Conservation (phyloP, 2,797 vertebrate species). For the Fistularia commersonii region DNA sequence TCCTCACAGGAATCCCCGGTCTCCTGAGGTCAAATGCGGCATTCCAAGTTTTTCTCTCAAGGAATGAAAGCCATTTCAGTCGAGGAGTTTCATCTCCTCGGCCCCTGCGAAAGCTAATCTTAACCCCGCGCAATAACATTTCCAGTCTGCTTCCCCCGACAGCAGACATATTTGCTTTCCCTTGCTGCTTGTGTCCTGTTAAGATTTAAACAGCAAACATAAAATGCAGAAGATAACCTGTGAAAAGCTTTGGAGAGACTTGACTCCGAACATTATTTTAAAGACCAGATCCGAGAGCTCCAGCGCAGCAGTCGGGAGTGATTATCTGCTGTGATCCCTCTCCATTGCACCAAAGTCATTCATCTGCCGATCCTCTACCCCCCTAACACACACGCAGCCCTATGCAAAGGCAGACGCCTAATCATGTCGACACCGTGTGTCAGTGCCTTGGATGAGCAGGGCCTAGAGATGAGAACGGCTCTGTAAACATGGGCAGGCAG, state of each 20-base stretch:
- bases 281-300: slow-evolving; percentile 75
- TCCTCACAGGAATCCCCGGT: slow-evolving; percentile 36
- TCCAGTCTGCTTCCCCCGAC: slow-evolving; percentile 72
- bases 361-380: slow-evolving; percentile 69
- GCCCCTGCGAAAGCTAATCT: slow-evolving; percentile 69
- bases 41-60: slow-evolving; percentile 45
- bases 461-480: slow-evolving; percentile 69
- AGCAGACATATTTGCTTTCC: slow-evolving; percentile 77
- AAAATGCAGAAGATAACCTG: slow-evolving; percentile 76
- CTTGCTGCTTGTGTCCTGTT: slow-evolving; percentile 71
- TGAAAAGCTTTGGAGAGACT: slow-evolving; percentile 65
- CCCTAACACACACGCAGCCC: slow-evolving; percentile 29
- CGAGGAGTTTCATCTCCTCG: slow-evolving; percentile 65
- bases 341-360: slow-evolving; percentile 72
- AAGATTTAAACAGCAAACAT: slow-evolving; percentile 82
- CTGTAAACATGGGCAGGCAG: slow-evolving; percentile 69
- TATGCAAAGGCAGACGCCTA: slow-evolving; percentile 69
- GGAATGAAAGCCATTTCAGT: slow-evolving; percentile 56
- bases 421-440: slow-evolving; percentile 70
- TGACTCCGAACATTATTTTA: slow-evolving; percentile 79
- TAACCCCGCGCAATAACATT: slow-evolving; percentile 69
- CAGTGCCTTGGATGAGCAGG: slow-evolving; percentile 68
- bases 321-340: slow-evolving; percentile 79
- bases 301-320: slow-evolving; percentile 61
- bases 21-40: slow-evolving; percentile 61